These are phyloP conservation scores for Cydia pomonella DNA, from an alignment of 1,140 invertebrate species.

Conservation along the genomic window DNA sequence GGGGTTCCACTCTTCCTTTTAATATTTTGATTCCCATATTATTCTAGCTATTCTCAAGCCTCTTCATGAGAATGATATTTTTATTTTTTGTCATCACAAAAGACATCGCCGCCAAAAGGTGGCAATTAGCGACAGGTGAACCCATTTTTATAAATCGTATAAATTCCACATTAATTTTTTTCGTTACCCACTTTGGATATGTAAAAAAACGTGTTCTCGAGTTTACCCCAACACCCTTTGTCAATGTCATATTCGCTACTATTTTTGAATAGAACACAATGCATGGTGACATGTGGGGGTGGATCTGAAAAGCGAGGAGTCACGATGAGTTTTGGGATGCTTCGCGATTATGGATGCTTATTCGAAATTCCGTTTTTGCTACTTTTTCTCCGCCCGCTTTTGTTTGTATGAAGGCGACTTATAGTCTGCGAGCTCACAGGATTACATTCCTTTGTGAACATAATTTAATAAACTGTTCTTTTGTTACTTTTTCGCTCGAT, in stretches of 20 bases:
- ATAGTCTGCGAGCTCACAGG: conserved; percentile 53
- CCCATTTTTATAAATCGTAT: conserved; percentile 60
- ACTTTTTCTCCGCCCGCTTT: conserved; percentile 52
- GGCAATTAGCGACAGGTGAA: conserved; percentile 78
- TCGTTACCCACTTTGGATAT: conserved; percentile 43
- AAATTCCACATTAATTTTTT: conserved; percentile 69
- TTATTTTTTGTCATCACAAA: conserved; percentile 61
- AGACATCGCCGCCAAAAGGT: conserved; percentile 73
- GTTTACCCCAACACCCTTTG: conserved; percentile 73
- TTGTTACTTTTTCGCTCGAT: not conserved
- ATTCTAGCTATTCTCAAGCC: conserved; percentile 28
- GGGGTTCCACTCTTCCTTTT: conserved; percentile 31
- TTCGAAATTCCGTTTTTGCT: conserved; percentile 52
- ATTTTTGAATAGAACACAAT: conserved; percentile 68
- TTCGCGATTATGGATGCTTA: conserved; percentile 43
- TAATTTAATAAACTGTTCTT: conserved; percentile 47
- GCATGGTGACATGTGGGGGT: conserved; percentile 66
- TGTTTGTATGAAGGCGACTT: conserved; percentile 62
- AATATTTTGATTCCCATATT: conserved; percentile 33
- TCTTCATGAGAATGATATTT: conserved; percentile 28
- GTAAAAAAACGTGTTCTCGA: conserved; percentile 58
- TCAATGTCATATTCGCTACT: conserved; percentile 73
- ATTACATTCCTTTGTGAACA: conserved; percentile 40
- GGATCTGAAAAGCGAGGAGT: conserved; percentile 54
- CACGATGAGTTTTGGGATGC: conserved; percentile 65